Evolutionary conservation across 2,797 vertebrate species (phyloP), one percentile per base, ranked within the genome.

Genomic region (Eidolon dupreanum): DNA sequence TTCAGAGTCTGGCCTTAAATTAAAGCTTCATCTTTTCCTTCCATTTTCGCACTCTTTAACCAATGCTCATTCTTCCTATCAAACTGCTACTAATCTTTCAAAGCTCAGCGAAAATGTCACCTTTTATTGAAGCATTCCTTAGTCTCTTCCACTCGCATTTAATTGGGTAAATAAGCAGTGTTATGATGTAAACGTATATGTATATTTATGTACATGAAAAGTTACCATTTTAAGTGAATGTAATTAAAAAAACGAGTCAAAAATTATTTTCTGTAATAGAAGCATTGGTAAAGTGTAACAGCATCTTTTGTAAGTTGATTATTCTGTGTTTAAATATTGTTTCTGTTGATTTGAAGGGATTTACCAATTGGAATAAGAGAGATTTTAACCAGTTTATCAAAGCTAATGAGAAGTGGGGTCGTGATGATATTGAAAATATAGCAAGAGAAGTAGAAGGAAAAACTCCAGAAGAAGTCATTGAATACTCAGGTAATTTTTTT

Each of bases 381-480:
- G 99, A 99, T 98, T 99, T 99, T 97, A 99, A 99, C 98, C 99
- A 99, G 98, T 99, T 99, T 98, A 99, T 99, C 97, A 99, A 99
- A 98, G 99, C 99, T 66, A 99, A 99, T 85, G 99, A 99, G 98
- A 99, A 99, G 97, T 99, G 99, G 99, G 99, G 99, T 88, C 98
- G 99, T 97, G 99, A 99, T 94, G 99, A 99, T 96, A 99, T 99
- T 86, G 99, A 99, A 98, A 99, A 99, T 97, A 99, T 99, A 95
- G 99, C 99, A 85, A 99, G 99, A 94, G 99, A 99, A 98, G 99
- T 99, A 2, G 99, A 99, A 98, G 99, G 99, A 0, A 99, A 99
- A 99, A 99, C 99, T 20, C 99, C 99, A 2, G 99, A 99, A 92
- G 99, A 99, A 98, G 99, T 99, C 63, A 99, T 99, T 98, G 99